Evolutionary conservation across 2,888 invertebrate genomes (phyloP).

Genomic region (Diabrotica balteata): DNA sequence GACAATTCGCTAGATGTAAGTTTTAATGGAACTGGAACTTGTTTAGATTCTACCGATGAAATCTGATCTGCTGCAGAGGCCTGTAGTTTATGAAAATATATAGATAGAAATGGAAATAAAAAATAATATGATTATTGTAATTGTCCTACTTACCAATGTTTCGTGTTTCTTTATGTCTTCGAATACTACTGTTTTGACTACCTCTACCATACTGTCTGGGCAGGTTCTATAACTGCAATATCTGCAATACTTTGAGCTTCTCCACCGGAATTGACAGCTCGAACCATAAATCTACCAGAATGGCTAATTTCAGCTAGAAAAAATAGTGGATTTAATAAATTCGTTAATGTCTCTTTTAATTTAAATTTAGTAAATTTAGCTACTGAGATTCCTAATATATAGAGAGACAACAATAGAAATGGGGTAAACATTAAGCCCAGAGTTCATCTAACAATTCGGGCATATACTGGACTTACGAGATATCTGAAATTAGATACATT

Average conservation of each 20-base stretch:
- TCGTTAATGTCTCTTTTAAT: no score
- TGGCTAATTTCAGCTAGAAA: slow-evolving; percentile 68
- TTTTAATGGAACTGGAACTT: slow-evolving; percentile 39
- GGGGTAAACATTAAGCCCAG: no score
- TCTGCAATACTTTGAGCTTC: slow-evolving; percentile 84
- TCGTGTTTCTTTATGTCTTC: slow-evolving; percentile 64
- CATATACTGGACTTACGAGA: no score
- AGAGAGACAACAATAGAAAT: no score
- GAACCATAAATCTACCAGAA: slow-evolving; percentile 79
- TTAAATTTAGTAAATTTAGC: no score
- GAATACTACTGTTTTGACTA: slow-evolving; percentile 71
- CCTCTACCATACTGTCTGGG: slow-evolving; percentile 72
- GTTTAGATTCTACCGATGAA: slow-evolving; percentile 45
- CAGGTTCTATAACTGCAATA: slow-evolving; percentile 75
- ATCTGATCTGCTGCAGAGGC: slow-evolving; percentile 52
- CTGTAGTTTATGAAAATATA: slow-evolving; percentile 39
- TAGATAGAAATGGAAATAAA: neutral
- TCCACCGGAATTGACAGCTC: slow-evolving; percentile 77
- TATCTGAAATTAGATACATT: no score
- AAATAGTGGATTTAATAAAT: neutral
- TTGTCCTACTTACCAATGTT: slow-evolving; percentile 56
- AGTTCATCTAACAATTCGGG: no score
- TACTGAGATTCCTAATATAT: no score
- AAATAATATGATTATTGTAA: slow-evolving; percentile 3
- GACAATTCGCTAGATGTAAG: slow-evolving; percentile 44